These are phyloP conservation scores for Xiphophorus couchianus DNA, from an alignment of 2,113 vertebrate species.

Conservation along the genomic window DNA sequence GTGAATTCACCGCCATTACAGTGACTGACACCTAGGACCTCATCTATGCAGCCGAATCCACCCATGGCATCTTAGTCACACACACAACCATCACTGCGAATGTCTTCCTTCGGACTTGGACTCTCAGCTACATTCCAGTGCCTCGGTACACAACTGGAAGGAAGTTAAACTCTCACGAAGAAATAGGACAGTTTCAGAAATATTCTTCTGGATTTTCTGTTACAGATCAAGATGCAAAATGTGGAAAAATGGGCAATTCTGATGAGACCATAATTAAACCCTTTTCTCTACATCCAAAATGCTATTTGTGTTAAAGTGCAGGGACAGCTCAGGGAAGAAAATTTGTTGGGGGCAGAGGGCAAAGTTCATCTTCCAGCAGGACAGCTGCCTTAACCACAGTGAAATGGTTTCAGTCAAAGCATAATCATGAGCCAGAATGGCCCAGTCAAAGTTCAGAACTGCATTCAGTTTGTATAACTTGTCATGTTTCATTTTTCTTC, in stretches of 20 bases:
- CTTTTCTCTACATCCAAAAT: too few species aligned
- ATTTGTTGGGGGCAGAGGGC: too few species aligned
- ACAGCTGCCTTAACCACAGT: too few species aligned
- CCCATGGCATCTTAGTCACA: neutral
- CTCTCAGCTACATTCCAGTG: slow-evolving; percentile 39
- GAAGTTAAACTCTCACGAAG: neutral
- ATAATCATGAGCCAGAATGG: neutral
- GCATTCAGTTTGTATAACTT: neutral
- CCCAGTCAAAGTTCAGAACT: neutral
- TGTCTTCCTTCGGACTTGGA: slow-evolving; percentile 22
- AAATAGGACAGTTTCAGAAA: neutral
- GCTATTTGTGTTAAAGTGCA: too few species aligned
- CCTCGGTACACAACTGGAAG: slow-evolving; percentile 26
- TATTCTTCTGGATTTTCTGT: neutral
- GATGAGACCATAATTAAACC: too few species aligned
- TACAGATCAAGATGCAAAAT: neutral
- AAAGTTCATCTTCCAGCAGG: neutral
- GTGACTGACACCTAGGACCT: slow-evolving; percentile 30
- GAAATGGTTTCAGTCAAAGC: neutral
- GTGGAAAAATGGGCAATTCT: too few species aligned
- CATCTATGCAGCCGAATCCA: slow-evolving; percentile 27
- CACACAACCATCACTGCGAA: slow-evolving; percentile 7
- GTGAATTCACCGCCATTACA: slow-evolving; percentile 21
- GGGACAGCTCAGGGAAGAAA: too few species aligned
- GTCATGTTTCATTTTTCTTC: neutral